A percentile compares a stretch with the other conserved stretches of the same genome.
Evolutionary conservation across 1,140 invertebrate species (phyloP).

Genomic region (Polyergus mexicanus): DNA sequence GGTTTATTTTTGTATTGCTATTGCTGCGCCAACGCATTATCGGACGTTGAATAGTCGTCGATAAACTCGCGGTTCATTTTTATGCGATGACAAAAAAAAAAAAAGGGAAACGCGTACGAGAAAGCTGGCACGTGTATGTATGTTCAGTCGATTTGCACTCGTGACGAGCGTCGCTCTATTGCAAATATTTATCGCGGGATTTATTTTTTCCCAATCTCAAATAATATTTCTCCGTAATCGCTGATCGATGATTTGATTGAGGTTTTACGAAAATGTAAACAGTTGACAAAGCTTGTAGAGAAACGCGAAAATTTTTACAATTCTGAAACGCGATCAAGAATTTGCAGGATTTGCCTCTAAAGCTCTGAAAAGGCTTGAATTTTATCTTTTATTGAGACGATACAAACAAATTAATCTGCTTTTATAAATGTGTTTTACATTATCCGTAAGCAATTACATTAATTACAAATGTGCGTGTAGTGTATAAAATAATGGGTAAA

Average conservation of each 20-base stretch:
- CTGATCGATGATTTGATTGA: constrained; percentile 17
- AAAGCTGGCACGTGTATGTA: constrained; percentile 5
- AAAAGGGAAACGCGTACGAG: constrained; percentile 6
- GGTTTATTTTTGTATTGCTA: constrained; percentile 37
- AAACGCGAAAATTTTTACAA: background rate
- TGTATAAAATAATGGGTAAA: too few species aligned
- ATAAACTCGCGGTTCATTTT: constrained; percentile 53
- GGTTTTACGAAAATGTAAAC: constrained; percentile 17
- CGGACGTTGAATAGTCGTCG: constrained; percentile 24
- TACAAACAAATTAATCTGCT: background rate
- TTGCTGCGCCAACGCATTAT: constrained; percentile 43
- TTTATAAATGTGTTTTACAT: background rate
- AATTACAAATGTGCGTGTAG: background rate
- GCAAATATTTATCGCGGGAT: constrained; percentile 53
- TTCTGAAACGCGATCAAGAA: background rate
- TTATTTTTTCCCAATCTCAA: constrained; percentile 35
- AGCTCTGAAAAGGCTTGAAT: background rate
- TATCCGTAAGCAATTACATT: background rate
- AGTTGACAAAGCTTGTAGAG: background rate
- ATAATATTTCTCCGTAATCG: constrained; percentile 36
- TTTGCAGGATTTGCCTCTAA: background rate
- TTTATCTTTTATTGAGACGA: background rate
- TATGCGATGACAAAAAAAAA: constrained; percentile 37
- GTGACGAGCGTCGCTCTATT: constrained; percentile 43
- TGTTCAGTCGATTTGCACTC: constrained; percentile 46